Evolutionary conservation across 2,797 vertebrate genomes (phyloP), one percentile per base, ranked within the genome.

Genomic region (Alca torda): DNA sequence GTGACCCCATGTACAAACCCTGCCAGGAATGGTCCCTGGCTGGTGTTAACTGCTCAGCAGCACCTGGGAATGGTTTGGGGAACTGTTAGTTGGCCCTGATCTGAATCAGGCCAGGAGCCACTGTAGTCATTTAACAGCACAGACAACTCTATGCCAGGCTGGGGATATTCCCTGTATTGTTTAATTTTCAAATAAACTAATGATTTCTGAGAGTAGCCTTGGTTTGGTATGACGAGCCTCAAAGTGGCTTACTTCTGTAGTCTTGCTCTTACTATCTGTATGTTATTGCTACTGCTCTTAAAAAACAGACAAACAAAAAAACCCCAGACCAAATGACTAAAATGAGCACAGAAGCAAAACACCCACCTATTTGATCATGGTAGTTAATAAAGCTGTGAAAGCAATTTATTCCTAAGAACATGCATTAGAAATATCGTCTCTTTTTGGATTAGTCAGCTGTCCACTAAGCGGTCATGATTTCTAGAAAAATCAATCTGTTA

Each of bases 391-490:
- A 85, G 25, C 37, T 48, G 8, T 59, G 43, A 89, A 89, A 92
- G 43, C 35, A 81, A 75, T 75, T 85, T 78, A 57, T 86, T 87
- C 41, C 23, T 51, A 80, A 72, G 68, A 80, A 51, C 7, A 33
- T 0, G 4, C 50, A 46, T 74, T 72, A 93, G 60, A 95, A 92
- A 90, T 85, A 60, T 48, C 4, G 33, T 15, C 16, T 74, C 18
- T 43, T 93, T 91, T 89, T 93, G n/a, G 31, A 64, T 90, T 83
- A 87, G 33, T 89, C 78, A 96, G 46, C 69, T 92, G 75, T 91
- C 92, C 68, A 84, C 54, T 81, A 88, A 53, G 57, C 48, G 39
- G 46, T 75, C 65, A 19, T 31, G 39, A 87, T 84, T 88, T 69
- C 84, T 84, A 61, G 84, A 83, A 89, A 92, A 93, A 93, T 77